Percentiles rank a stretch among this genome's conserved stretches.
phyloP scores from a whole-genome alignment of 2,113 vertebrate genomes.

The Sander vitreus region DNA sequence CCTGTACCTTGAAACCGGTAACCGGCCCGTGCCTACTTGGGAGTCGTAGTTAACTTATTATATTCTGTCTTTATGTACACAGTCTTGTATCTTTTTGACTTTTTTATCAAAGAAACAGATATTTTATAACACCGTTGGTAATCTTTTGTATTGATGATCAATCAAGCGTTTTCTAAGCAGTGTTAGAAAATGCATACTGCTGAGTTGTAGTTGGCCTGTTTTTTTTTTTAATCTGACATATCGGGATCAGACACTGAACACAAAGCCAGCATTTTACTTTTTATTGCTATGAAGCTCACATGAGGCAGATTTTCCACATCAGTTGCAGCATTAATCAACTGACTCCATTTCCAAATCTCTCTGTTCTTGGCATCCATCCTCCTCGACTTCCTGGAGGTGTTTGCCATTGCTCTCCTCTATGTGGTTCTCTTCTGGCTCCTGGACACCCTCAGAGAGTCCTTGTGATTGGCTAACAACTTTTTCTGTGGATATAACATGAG shows the following conservation, averaged over 20 bases:
- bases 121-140: not conserved
- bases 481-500: conserved; percentile 72
- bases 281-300: conserved; percentile 60
- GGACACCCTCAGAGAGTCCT: conserved; percentile 50
- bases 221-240: conserved; percentile 13
- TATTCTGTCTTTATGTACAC: not conserved
- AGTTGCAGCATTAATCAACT: conserved; percentile 67
- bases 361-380: conserved; percentile 49
- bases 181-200: not conserved
- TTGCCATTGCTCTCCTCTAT: conserved; percentile 36
- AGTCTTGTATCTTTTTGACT: not conserved
- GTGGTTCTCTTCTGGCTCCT: conserved; percentile 39
- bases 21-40: too few relatives aligned
- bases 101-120: not conserved
- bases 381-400: conserved; percentile 11
- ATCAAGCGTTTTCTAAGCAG: not conserved
- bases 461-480: conserved; percentile 43
- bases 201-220: not conserved
- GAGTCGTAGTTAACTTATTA: not conserved
- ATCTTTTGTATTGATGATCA: not conserved
- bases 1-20: too few relatives aligned
- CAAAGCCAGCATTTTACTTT: conserved; percentile 41
- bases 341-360: conserved; percentile 76
- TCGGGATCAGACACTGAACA: conserved; percentile 41
- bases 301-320: conserved; percentile 19